Evolutionary conservation across 2,113 vertebrate genomes (phyloP), one percentile per base, ranked within the genome.

Genomic region (Psophia crepitans): DNA sequence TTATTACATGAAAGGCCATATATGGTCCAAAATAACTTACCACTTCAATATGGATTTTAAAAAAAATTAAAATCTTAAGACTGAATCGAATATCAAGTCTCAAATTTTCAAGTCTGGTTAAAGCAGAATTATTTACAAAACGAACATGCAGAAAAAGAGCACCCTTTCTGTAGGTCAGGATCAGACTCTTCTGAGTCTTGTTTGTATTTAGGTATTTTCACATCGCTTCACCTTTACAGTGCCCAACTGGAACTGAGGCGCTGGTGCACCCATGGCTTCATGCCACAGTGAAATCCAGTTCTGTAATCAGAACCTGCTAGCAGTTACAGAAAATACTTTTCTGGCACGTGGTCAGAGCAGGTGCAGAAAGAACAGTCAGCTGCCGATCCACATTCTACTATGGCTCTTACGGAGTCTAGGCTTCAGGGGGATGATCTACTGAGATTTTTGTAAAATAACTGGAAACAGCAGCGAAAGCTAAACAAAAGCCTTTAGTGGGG

Each of bases 321-420:
- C 53, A 96, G 22, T 91, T 93, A 35, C 24, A 79, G 76, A 89
- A 92, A 74, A 84, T 60, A 33, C 46, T 92, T 86, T 53, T 43
- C 65, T 93, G 90, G 54, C 33, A 57, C 61, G 53, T 89, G 27
- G 30, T 93, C 89, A 85, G 92, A 84, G 58, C 94, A 87, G 89
- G 88, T 97, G 60, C 92, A 94, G 60, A 46, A 95, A 53, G 79
- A 76, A 32, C 37, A 94, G 44, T 91, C 74, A 95, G 74, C 56
- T 93, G 92, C 81, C 90, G 86, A 84, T 90, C n/a, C 2, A 58
- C 35, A 41, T 91, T 77, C 44, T 70, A 4, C 58, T 69, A 13
- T 32, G 73, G 89, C 84, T 73, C 56, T 32, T 93, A 60, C 58
- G 35, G 69, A 74, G 69, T 69, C 78, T 66, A 71, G 49, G 37